phyloP scores from a whole-genome alignment of 2,797 vertebrate species.

The Schizopygopsis malacanthus region DNA sequence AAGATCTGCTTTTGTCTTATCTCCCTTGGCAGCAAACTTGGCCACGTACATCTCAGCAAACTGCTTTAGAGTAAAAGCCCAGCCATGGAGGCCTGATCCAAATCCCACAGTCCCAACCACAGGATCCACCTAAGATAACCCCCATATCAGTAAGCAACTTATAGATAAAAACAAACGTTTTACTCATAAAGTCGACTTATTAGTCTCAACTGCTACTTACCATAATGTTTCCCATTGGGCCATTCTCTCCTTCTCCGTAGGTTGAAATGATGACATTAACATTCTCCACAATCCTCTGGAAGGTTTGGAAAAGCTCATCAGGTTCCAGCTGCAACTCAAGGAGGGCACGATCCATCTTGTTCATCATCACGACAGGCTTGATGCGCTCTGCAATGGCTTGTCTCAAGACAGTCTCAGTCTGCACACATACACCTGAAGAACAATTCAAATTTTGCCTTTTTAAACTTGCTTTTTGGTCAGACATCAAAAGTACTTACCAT shows the following conservation, averaged over 20 bases:
- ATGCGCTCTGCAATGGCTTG: conserved; percentile 68
- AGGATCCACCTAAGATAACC: conserved; percentile 66
- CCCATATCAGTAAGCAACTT: conserved; percentile 2
- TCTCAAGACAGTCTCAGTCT: conserved; percentile 68
- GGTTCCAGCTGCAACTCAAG: conserved; percentile 71
- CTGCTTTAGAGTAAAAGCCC: conserved; percentile 76
- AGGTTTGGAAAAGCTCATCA: conserved; percentile 68
- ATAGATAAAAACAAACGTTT: neutral
- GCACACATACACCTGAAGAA: conserved; percentile 68
- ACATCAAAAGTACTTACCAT: neutral
- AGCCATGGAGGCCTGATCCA: conserved; percentile 71
- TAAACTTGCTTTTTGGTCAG: neutral
- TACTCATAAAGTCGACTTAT: neutral
- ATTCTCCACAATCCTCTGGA: conserved; percentile 69
- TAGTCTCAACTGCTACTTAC: conserved; percentile 44
- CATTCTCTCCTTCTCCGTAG: conserved; percentile 68
- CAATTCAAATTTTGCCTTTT: neutral
- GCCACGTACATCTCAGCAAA: conserved; percentile 76
- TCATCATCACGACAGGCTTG: conserved; percentile 71
- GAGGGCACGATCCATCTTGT: conserved; percentile 71
- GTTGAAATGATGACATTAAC: conserved; percentile 70
- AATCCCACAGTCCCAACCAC: conserved; percentile 71
- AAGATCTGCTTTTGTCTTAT: conserved; percentile 67
- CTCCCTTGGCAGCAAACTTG: conserved; percentile 74
- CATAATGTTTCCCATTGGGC: conserved; percentile 69